These are phyloP conservation scores for Linurgus olivaceus DNA, from an alignment of 2,797 vertebrate species.

Conservation along the genomic window DNA sequence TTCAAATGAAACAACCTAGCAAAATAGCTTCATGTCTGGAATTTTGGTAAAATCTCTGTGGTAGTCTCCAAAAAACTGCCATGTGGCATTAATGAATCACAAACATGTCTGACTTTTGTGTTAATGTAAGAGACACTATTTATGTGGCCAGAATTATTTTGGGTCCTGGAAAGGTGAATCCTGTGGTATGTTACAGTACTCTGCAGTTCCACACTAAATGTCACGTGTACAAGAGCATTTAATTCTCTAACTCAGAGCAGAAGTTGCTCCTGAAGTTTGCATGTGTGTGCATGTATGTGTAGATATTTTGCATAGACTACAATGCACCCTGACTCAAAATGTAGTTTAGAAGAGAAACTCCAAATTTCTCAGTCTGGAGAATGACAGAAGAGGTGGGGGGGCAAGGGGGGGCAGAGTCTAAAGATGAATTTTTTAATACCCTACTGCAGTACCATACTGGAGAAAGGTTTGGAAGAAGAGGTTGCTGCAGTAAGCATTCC, in stretches of 20 bases:
- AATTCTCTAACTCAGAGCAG: neutral
- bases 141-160: neutral
- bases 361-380: neutral
- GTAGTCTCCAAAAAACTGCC: neutral
- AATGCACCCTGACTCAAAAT: neutral
- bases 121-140: conserved; percentile 1
- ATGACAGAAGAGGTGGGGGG: neutral
- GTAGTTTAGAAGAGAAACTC: neutral
- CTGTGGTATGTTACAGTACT: neutral
- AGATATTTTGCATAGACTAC: neutral
- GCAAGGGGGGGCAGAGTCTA: fast-evolving
- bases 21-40: conserved; percentile 2
- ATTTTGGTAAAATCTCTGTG: neutral
- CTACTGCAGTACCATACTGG: neutral
- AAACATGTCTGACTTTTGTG: neutral
- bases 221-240: neutral
- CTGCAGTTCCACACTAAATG: neutral
- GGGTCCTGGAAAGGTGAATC: neutral
- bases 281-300: neutral
- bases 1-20: neutral
- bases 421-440: neutral
- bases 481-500: neutral
- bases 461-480: neutral
- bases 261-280: neutral
- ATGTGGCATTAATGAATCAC: neutral